Conservation (phyloP, 2,113 vertebrate genomes). For the Himantopus leucocephalus region DNA sequence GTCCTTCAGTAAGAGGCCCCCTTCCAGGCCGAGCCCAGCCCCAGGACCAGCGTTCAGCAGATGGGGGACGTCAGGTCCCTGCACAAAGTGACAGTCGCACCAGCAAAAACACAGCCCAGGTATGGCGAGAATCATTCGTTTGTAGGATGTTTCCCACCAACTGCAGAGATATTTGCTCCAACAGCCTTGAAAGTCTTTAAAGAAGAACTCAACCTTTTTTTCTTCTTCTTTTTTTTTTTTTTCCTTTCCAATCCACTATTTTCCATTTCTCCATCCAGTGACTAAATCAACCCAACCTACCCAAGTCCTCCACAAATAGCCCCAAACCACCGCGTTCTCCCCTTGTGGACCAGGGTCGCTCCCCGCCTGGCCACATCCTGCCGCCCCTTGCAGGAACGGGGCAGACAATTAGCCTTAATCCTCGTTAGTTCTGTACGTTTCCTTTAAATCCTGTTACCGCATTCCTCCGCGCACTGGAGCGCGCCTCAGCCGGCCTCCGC, state of each 20-base stretch:
- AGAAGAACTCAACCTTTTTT: not conserved
- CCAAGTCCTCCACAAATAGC: not conserved
- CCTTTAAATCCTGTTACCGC: slow-evolving; percentile 65
- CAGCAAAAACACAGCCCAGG: not conserved
- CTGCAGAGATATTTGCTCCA: not conserved
- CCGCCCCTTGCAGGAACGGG: not conserved
- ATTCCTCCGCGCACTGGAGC: slow-evolving; percentile 60
- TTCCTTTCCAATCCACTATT: not conserved
- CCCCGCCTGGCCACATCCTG: slow-evolving; percentile 31
- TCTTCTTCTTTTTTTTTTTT: too few relatives aligned
- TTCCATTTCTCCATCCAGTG: not conserved
- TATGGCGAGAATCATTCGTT: accelerated
- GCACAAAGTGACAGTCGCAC: not conserved
- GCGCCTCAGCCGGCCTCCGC: slow-evolving; percentile 63
- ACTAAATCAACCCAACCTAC: not conserved
- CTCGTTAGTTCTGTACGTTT: slow-evolving; percentile 61
- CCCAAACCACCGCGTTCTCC: not conserved
- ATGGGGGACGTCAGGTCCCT: not conserved
- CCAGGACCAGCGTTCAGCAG: accelerated
- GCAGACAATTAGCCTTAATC: slow-evolving; percentile 70
- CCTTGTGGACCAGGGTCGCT: not conserved
- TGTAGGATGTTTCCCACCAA: not conserved
- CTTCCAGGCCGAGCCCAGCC: not conserved
- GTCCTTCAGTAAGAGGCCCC: not conserved
- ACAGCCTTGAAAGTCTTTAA: not conserved